Conservation (phyloP, 1,140 invertebrate genomes). For the Octopus sinensis region DNA sequence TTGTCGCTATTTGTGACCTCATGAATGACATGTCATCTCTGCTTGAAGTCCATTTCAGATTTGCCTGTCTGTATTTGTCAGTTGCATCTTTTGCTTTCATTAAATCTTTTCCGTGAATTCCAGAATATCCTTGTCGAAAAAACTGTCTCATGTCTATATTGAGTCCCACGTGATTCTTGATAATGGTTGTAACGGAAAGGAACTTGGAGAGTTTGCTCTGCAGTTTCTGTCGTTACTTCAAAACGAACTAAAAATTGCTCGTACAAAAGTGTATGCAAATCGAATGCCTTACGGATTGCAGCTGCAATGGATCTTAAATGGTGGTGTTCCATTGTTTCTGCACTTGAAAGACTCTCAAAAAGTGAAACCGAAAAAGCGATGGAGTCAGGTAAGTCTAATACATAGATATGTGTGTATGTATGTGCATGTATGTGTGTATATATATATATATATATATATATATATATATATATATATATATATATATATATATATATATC, state of each 20-base stretch:
- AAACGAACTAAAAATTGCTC: slow-evolving; percentile 27
- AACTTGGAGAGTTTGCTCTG: slow-evolving; percentile 35
- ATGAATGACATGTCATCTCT: too few relatives aligned
- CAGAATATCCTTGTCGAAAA: slow-evolving; percentile 28
- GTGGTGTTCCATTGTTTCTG: slow-evolving; percentile 39
- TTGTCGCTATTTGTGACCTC: too few relatives aligned
- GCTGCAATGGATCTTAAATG: slow-evolving; percentile 29
- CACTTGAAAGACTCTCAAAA: slow-evolving; percentile 43
- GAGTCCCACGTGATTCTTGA: slow-evolving; percentile 48
- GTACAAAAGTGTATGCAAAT: slow-evolving; percentile 20
- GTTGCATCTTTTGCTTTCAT: too few relatives aligned
- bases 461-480: too few relatives aligned
- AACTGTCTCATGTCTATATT: slow-evolving; percentile 26
- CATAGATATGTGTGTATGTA: background rate
- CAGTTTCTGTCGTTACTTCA: slow-evolving; percentile 37
- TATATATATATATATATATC: too few relatives aligned
- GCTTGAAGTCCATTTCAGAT: too few relatives aligned
- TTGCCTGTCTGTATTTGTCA: too few relatives aligned
- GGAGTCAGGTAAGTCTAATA: slow-evolving; percentile 37
- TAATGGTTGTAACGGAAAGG: slow-evolving; percentile 32
- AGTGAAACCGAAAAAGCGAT: slow-evolving; percentile 47
- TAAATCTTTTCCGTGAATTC: background rate
- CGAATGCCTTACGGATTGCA: slow-evolving; percentile 43
- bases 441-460: too few relatives aligned
- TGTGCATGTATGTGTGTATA: background rate